A percentile compares a stretch with the other conserved stretches of the same genome.
These are phyloP conservation scores for Macropodus opercularis DNA, from an alignment of 2,797 vertebrate genomes.

Conservation along the genomic window DNA sequence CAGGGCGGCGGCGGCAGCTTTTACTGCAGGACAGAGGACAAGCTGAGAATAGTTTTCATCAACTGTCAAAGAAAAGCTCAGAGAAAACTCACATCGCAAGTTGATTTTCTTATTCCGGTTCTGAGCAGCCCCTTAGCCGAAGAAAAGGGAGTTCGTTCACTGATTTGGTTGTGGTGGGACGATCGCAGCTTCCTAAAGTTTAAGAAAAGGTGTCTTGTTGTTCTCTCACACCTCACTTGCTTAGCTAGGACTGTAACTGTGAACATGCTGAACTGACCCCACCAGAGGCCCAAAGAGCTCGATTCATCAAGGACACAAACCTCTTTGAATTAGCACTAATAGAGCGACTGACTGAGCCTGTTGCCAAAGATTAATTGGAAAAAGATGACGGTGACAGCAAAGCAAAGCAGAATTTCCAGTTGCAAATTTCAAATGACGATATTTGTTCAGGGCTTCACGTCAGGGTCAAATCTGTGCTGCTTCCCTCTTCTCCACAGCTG, in stretches of 20 bases:
- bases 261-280: slow-evolving; percentile 1
- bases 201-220: background rate
- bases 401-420: slow-evolving; percentile 6
- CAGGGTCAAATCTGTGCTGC: slow-evolving; percentile 7
- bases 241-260: too few relatives aligned
- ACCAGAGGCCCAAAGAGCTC: slow-evolving; percentile 23
- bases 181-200: slow-evolving; percentile 6
- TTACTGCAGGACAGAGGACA: too few relatives aligned
- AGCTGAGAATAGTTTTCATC: slow-evolving; percentile 51
- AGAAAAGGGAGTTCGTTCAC: too few relatives aligned
- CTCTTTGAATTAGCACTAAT: slow-evolving; percentile 35
- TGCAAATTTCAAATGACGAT: slow-evolving; percentile 3
- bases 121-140: slow-evolving; percentile 2
- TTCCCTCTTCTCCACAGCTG: slow-evolving; percentile 36
- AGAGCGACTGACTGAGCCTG: slow-evolving; percentile 6
- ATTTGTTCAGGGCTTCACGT: slow-evolving; percentile 25
- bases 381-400: slow-evolving; percentile 11
- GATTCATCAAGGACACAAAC: slow-evolving; percentile 43
- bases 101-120: slow-evolving; percentile 15
- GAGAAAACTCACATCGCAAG: slow-evolving; percentile 20
- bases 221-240: background rate
- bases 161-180: slow-evolving; percentile 3
- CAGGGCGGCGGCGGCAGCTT: too few relatives aligned
- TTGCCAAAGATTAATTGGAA: slow-evolving; percentile 2
- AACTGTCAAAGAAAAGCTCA: slow-evolving; percentile 27